Evolutionary conservation across 2,113 vertebrate genomes (phyloP), one percentile per base, ranked within the genome.

Genomic region (Panurus biarmicus): DNA sequence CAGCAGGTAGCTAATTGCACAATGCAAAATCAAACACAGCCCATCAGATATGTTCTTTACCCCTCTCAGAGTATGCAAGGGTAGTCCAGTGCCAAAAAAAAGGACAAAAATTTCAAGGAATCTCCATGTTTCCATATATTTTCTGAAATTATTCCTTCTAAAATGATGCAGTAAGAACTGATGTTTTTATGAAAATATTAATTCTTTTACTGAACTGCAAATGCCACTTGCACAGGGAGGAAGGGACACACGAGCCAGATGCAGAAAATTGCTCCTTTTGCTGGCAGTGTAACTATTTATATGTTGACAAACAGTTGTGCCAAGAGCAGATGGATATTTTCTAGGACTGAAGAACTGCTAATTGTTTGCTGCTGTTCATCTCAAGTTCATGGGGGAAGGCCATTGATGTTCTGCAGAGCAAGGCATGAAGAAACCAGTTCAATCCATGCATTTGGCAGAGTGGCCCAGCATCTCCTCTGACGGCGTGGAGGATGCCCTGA

Each of bases 1-100:
- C 94, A 95, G 91, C 77, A 91, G 91, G 94, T 95, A 94, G 84
- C 94, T 95, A 95, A 95, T 96, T 95, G 61, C 87, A 87, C 82
- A 67, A 80, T 48, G 51, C 90, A 80, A 90, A 96, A 93, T 91
- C 94, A 94, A 95, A 60, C 75, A 51, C 64, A 93, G 45, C 29
- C 61, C 44, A 45, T 93, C 75, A 67, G 67, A 90, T 74, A 71
- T 3, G 40, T 80, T 89, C 82, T 77, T 42, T 70, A 33, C 14
- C 17, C 31, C 12, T 61, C 69, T 77, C 72, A 69, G 48, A 74
- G 33, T 47, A 65, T 10, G 24, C 38, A 83, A 80, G 33, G 21
- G 47, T 53, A 40, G 38, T 47, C 19, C 24, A 62, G 44, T 2
- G 11, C 29, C 47, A 58, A 72, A 77, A 87, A 48, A 25, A 4